Base-by-base conservation (phyloP, 2,113 vertebrate genomes). In the Sarotherodon lohbergeri region DNA sequence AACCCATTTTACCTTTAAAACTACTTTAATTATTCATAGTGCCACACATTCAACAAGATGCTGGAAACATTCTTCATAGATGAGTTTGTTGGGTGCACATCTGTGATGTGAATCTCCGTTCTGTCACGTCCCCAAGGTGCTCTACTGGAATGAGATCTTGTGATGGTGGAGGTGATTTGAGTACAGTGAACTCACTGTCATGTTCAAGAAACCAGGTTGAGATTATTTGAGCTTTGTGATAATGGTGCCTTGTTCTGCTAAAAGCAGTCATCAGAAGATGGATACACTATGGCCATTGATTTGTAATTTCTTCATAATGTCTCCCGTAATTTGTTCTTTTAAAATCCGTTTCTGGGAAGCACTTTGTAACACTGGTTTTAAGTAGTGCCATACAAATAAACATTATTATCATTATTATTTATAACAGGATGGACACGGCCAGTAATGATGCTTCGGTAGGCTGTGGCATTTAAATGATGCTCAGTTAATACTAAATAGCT, bases 401-500 rank as follows among this genome's bases (percentile, higher is more conserved):
- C 63, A 36, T 36, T 7, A 36, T 1, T 19, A 34, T 55, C 5
- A 14, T 27, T 57, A 52, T 19, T 50, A 22, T 68, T 68, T 41
- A 10, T 71, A 71, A 27, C n/a, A 27, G 39, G 39, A 27, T 71
- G 39, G 66, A 71, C 39, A 71, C 22, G 39, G 66, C 0, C n/a
- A 43, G n/a, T 16, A 71, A 71, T 43, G 5, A 46, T 9, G 22
- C 39, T 71, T 43, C 2, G 2, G 66, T 46, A 71, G 22, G 66
- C 22, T 43, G 66, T 46, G 66, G 39, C n/a, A 43, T 73, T 46
- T 73, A 73, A 71, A 16, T 14, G 66, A 73, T 46, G 39, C 66
- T 71, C 66, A 46, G 66, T 46, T 73, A 68, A 39, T 68, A 39
- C 63, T 68, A 39, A 68, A 39, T 22, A 16, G 22, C 68, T 46